A percentile compares a stretch with the other conserved stretches of the same genome.
Conservation (phyloP, 2,888 invertebrate species). For the Himalopsyche anomala region DNA sequence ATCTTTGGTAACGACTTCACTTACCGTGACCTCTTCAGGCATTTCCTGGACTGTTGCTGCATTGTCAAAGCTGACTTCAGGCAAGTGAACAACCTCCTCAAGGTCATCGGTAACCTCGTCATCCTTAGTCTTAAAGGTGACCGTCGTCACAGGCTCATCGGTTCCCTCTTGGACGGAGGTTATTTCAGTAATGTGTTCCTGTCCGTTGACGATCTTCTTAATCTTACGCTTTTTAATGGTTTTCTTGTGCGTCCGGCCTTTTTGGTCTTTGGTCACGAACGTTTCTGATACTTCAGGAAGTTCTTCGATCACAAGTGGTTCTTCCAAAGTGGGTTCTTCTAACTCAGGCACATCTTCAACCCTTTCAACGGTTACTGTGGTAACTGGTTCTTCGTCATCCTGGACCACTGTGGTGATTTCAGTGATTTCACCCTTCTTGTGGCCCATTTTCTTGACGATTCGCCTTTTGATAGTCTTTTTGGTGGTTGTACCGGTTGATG, state of each 20-base stretch:
- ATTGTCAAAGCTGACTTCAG: slow-evolving; percentile 67
- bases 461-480: slow-evolving; percentile 72
- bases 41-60: slow-evolving; percentile 9
- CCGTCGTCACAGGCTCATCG: too few relatives aligned
- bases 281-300: slow-evolving; percentile 52
- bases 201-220: slow-evolving; percentile 36
- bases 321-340: slow-evolving; percentile 67
- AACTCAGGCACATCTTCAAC: slow-evolving; percentile 54
- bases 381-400: slow-evolving; percentile 70
- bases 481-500: not conserved
- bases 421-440: slow-evolving; percentile 72
- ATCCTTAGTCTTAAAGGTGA: slow-evolving; percentile 49
- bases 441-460: slow-evolving; percentile 71
- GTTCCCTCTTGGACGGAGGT: too few relatives aligned
- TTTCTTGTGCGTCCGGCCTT: too few relatives aligned
- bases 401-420: slow-evolving; percentile 73
- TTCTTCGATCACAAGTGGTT: slow-evolving; percentile 69
- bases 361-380: too few relatives aligned
- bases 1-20: slow-evolving; percentile 55
- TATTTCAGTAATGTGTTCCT: too few relatives aligned
- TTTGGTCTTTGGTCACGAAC: too few relatives aligned
- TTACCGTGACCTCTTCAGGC: slow-evolving; percentile 66
- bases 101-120: slow-evolving; percentile 65
- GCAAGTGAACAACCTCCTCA: slow-evolving; percentile 55
- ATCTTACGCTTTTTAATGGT: slow-evolving; percentile 63